phyloP scores from a whole-genome alignment of 2,797 vertebrate genomes.

The Pygocentrus nattereri region DNA sequence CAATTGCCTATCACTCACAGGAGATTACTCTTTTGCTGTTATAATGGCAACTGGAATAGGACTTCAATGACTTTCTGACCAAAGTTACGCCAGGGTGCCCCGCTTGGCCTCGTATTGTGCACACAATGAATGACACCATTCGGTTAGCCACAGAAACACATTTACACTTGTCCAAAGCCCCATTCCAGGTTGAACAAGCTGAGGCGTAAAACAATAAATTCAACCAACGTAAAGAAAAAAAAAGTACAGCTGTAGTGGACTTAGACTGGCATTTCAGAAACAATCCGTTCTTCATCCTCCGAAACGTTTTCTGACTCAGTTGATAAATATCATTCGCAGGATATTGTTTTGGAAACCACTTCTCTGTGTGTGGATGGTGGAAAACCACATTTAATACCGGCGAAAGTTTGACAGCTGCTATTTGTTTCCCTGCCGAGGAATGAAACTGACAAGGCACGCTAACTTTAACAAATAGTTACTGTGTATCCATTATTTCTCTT shows the following conservation, averaged over 20 bases:
- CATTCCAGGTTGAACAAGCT: constrained; percentile 40
- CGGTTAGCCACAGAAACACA: constrained; percentile 47
- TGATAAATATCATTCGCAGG: constrained; percentile 39
- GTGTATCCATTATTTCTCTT: constrained; percentile 32
- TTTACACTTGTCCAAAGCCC: constrained; percentile 53
- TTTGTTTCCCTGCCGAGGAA: constrained; percentile 40
- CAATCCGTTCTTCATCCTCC: constrained; percentile 32
- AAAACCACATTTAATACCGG: constrained; percentile 9
- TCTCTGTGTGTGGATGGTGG: background rate
- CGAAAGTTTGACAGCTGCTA: constrained; percentile 36
- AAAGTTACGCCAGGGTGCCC: constrained; percentile 35
- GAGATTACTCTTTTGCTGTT: constrained; percentile 59
- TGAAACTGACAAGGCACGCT: constrained; percentile 18
- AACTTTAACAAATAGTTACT: constrained; percentile 44
- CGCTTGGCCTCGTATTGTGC: constrained; percentile 24
- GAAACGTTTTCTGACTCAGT: constrained; percentile 28
- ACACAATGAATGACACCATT: constrained; percentile 51
- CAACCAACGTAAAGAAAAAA: constrained; percentile 13
- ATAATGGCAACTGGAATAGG: constrained; percentile 59
- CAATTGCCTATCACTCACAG: constrained; percentile 63
- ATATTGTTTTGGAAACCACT: constrained; percentile 33
- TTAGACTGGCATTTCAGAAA: constrained; percentile 39
- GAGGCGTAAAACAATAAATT: constrained; percentile 40
- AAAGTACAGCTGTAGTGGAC: constrained; percentile 34
- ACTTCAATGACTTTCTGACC: constrained; percentile 58